Evolutionary conservation across 2,888 invertebrate genomes (phyloP).

Genomic region (Lepas anatifera): DNA sequence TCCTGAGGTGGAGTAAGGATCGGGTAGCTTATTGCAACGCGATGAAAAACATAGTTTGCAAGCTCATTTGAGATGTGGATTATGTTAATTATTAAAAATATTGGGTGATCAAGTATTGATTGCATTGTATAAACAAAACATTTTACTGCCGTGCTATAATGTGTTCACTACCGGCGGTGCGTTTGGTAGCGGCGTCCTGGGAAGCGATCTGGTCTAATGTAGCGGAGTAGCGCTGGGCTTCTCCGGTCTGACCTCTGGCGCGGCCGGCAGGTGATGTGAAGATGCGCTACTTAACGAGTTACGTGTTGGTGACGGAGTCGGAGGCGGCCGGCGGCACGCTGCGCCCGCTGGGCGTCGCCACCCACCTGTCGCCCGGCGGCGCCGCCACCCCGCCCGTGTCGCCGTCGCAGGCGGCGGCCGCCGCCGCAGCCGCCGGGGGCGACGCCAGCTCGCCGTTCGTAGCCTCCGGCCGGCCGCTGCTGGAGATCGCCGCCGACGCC

Average conservation of each 20-base stretch:
- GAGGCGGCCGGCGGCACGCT: conserved; percentile 1
- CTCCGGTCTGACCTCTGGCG: neutral
- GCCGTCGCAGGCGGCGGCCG: conserved; percentile 35
- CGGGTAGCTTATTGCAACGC: no score
- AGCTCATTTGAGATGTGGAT: no score
- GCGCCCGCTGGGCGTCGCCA: conserved; percentile 14
- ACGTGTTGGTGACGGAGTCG: conserved; percentile 70
- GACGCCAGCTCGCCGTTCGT: conserved; percentile 38
- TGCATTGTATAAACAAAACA: no score
- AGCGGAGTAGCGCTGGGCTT: no score
- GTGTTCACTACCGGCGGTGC: no score
- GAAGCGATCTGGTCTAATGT: no score
- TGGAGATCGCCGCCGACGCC: conserved; percentile 13
- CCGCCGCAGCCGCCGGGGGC: conserved; percentile 65
- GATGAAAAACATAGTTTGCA: no score
- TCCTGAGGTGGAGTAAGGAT: no score
- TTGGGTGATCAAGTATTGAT: no score
- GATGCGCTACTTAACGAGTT: conserved; percentile 91
- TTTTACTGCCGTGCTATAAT: no score
- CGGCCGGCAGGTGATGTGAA: conserved; percentile 64
- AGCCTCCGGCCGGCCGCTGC: conserved; percentile 40
- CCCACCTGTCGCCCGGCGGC: conserved; percentile 17
- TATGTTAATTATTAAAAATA: no score
- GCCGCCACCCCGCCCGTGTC: conserved; percentile 31
- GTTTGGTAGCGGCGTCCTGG: no score